Conservation (phyloP, 2,797 vertebrate genomes). For the Tapera naevia region DNA sequence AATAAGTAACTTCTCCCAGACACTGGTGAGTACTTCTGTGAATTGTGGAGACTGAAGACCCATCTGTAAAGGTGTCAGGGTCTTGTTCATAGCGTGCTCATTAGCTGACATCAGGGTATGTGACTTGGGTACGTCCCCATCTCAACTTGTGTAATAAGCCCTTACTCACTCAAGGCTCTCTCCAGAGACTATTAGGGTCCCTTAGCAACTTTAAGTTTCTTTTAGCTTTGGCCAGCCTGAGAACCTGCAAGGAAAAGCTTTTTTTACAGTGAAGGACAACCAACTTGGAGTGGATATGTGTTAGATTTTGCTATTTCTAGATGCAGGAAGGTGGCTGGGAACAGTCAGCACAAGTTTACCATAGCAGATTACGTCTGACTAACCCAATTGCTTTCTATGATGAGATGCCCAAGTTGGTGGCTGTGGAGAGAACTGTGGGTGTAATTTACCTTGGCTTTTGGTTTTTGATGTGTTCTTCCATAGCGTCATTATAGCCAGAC, state of each 20-base stretch:
- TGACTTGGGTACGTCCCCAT: accelerated
- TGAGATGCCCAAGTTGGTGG: neutral
- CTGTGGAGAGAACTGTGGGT: neutral
- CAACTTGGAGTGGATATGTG: neutral
- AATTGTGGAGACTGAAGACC: neutral
- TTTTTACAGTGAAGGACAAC: neutral
- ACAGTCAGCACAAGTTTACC: neutral
- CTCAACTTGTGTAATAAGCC: neutral
- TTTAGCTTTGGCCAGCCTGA: neutral
- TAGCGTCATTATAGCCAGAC: neutral
- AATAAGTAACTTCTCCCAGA: neutral
- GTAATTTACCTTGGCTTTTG: neutral
- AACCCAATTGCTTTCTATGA: neutral
- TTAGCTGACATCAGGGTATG: neutral
- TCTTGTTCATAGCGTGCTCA: neutral
- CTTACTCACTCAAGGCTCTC: neutral
- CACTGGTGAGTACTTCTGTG: neutral
- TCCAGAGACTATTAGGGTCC: neutral
- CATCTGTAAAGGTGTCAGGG: neutral
- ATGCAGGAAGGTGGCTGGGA: neutral
- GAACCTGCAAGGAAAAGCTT: neutral
- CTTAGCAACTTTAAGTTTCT: neutral
- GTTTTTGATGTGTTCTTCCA: neutral
- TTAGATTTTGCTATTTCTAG: neutral
- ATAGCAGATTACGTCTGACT: neutral